These are phyloP conservation scores for Pasiphila rectangulata DNA, from an alignment of 2,888 invertebrate genomes.

Conservation along the genomic window DNA sequence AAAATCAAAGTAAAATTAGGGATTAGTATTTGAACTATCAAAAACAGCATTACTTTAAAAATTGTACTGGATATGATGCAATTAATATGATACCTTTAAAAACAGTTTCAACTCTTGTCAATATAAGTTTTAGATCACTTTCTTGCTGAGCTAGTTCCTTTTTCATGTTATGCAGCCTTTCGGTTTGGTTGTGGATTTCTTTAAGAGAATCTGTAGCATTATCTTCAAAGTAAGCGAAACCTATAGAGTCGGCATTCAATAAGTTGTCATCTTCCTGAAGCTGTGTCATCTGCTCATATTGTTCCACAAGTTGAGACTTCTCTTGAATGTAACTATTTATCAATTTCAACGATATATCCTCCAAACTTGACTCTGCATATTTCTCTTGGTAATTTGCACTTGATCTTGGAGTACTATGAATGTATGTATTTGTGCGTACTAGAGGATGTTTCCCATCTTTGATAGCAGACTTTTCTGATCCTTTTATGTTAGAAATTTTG, in stretches of 20 bases:
- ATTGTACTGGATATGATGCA: background rate
- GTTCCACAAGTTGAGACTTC: conserved; percentile 84
- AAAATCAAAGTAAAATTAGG: conserved; percentile 38
- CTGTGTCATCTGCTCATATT: conserved; percentile 85
- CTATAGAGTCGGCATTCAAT: conserved; percentile 82
- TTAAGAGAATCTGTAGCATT: conserved; percentile 82
- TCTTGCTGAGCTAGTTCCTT: conserved; percentile 83
- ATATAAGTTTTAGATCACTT: conserved; percentile 78
- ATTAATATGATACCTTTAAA: conserved; percentile 49
- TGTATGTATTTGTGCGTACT: conserved; percentile 82
- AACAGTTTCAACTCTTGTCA: conserved; percentile 60
- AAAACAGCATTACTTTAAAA: background rate
- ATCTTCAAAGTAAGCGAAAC: conserved; percentile 82
- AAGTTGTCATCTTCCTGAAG: conserved; percentile 78
- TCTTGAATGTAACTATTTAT: conserved; percentile 85
- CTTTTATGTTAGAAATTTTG: conserved; percentile 81
- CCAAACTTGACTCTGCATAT: conserved; percentile 83
- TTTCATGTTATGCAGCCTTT: conserved; percentile 82
- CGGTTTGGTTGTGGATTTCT: conserved; percentile 84
- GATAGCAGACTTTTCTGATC: conserved; percentile 46
- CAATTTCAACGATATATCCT: conserved; percentile 87
- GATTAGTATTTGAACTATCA: background rate
- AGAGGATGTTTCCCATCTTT: conserved; percentile 60
- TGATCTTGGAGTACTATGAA: conserved; percentile 83
- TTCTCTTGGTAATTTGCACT: conserved; percentile 80